A percentile compares a stretch with the other conserved stretches of the same genome.
phyloP scores from a whole-genome alignment of 2,888 invertebrate species.

The Trachelus iudaicus region DNA sequence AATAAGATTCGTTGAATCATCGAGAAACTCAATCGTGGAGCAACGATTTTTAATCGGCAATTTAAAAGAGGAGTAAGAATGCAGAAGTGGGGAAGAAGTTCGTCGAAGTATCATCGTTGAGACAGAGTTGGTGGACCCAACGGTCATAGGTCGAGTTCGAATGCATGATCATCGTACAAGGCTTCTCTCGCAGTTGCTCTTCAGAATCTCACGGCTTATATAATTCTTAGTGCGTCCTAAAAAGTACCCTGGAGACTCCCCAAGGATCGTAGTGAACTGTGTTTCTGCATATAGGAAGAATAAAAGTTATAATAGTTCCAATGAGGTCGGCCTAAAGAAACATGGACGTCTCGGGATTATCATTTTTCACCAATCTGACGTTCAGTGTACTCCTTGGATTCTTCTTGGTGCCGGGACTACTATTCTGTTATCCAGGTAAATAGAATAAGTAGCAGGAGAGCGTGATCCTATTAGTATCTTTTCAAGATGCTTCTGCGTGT shows the following conservation, averaged over 20 bases:
- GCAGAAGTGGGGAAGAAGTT: not conserved
- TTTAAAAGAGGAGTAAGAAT: not conserved
- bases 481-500: not conserved
- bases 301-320: not conserved
- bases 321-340: not conserved
- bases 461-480: not conserved
- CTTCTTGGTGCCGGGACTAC: constrained; percentile 30
- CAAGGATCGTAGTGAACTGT: not conserved
- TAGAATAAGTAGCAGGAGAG: not conserved
- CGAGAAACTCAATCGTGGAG: not conserved
- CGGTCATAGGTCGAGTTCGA: constrained; percentile 19
- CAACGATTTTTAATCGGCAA: not conserved
- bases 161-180: constrained; percentile 15
- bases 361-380: constrained; percentile 32
- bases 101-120: not conserved
- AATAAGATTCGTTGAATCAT: not conserved
- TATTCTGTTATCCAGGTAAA: constrained; percentile 41
- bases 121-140: not conserved
- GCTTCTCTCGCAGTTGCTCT: constrained; percentile 10
- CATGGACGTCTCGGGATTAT: constrained; percentile 29
- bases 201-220: constrained; percentile 15
- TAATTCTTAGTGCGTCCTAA: constrained; percentile 5
- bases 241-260: constrained; percentile 12
- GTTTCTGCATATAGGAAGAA: not conserved
- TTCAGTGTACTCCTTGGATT: constrained; percentile 29